A percentile compares a stretch with the other conserved stretches of the same genome.
phyloP scores from a whole-genome alignment of 2,888 invertebrate genomes.

The Anagyrus pseudococci region DNA sequence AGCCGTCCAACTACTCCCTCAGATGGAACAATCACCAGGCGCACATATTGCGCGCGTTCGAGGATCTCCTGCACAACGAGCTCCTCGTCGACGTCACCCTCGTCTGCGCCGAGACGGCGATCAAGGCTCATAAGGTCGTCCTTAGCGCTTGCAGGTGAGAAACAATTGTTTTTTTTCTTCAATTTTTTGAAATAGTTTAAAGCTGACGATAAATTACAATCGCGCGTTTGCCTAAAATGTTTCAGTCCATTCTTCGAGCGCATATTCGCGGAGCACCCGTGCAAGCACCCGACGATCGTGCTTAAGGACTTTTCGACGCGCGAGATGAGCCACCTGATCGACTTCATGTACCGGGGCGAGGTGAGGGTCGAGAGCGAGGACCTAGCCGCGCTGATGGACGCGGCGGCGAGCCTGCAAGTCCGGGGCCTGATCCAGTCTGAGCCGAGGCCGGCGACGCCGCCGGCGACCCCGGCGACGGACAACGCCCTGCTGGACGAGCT shows the following conservation, averaged over 20 bases:
- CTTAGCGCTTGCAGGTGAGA: conserved; percentile 76
- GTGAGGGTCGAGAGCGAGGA: conserved; percentile 88
- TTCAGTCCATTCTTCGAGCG: conserved; percentile 87
- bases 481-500: conserved; percentile 49
- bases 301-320: conserved; percentile 88
- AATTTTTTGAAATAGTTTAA: neutral
- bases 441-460: conserved; percentile 60
- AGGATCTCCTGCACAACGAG: conserved; percentile 85
- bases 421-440: conserved; percentile 75
- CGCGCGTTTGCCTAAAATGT: neutral
- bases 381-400: conserved; percentile 81
- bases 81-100: conserved; percentile 89
- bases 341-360: conserved; percentile 94
- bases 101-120: conserved; percentile 84
- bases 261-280: conserved; percentile 89
- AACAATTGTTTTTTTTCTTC: neutral
- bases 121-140: conserved; percentile 90
- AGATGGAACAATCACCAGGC: conserved; percentile 94
- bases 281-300: conserved; percentile 92
- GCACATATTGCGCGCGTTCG: conserved; percentile 87
- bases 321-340: conserved; percentile 88
- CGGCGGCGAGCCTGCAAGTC: conserved; percentile 86
- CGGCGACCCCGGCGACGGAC: conserved; percentile 61
- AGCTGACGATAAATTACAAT: neutral
- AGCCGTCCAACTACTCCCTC: conserved; percentile 86